Base-by-base conservation (phyloP, 2,888 invertebrate species). In the Pycnomerus fuliginosus region DNA sequence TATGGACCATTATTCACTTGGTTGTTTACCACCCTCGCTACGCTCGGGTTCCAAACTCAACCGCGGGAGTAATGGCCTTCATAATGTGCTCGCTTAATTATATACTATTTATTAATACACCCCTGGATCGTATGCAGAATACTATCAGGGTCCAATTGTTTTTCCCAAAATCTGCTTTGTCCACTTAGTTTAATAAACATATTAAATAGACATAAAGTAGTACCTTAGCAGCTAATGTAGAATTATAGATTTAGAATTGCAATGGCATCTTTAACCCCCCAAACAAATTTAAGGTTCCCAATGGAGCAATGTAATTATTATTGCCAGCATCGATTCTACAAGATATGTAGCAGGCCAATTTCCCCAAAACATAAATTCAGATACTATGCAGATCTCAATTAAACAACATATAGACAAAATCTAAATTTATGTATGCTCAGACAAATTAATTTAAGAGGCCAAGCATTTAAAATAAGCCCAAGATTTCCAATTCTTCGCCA, bases 331-430 rank as follows among this genome's bases (percentile, higher is more conserved):
- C 36, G 36, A 36, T 36, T 20, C 20, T 14, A 3, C 1, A 11
- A 36, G 36, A 36, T 36, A 36, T 28, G 20, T n/a, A n/a, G n/a
- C n/a, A 36, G 13, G 14, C 36, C 29, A 36, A 36, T 36, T 36
- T 28, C 28, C 15, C 20, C 17, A 28, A 15, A n/a, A 15, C 27
- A 36, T 36, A 36, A 36, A 36, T 35, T 16, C 27, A 25, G 27
- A 35, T 36, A 17, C 28, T 36, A 36, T 28, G 5, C 20, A 28
- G 27, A 28, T 27, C 36, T 27, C 36, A 36, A 28, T 36, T 34
- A 27, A 36, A n/a, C n/a, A n/a, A n/a, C n/a, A 20, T 27, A 36
- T 17, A 16, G 11, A 27, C 16, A 17, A 22, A 28, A 28, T 28
- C 15, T 10, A 28, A 28, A 28, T 36, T 36, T 28, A 27, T 36